Conservation (phyloP, 2,113 vertebrate species). For the Petroica traversi region DNA sequence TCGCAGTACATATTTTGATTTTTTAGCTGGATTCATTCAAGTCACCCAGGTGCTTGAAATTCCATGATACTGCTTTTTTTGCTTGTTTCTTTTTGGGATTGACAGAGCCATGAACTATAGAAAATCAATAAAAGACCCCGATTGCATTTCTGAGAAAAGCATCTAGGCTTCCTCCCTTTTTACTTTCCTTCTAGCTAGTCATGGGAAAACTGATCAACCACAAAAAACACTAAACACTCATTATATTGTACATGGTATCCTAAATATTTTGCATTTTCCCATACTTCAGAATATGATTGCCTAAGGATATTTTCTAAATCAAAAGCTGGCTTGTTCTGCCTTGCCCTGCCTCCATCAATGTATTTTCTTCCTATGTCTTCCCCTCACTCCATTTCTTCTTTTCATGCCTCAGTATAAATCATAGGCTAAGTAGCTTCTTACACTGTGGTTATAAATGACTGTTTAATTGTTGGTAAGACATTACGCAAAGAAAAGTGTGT, state of each 20-base stretch:
- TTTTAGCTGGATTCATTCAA: constrained; percentile 10
- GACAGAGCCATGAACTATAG: background rate
- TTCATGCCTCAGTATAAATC: background rate
- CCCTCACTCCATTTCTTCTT: background rate
- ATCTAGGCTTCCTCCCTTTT: background rate
- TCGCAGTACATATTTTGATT: constrained; percentile 32
- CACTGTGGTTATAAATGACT: background rate
- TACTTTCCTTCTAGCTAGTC: background rate
- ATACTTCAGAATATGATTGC: background rate
- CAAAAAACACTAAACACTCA: background rate
- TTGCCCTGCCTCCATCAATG: background rate
- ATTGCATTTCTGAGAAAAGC: background rate
- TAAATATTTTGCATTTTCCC: background rate
- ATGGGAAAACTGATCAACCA: background rate
- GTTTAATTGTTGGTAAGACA: background rate
- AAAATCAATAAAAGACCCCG: background rate
- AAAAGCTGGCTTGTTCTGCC: background rate
- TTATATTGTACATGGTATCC: background rate
- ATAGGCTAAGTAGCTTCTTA: background rate
- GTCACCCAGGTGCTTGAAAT: constrained; percentile 32
- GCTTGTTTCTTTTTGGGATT: background rate
- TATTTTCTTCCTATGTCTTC: background rate
- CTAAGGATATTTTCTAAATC: background rate
- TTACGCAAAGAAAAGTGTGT: background rate
- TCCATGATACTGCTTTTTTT: background rate